These are phyloP conservation scores for Rotaria magnacalcarata DNA, from an alignment of 2,888 invertebrate genomes.

Conservation along the genomic window DNA sequence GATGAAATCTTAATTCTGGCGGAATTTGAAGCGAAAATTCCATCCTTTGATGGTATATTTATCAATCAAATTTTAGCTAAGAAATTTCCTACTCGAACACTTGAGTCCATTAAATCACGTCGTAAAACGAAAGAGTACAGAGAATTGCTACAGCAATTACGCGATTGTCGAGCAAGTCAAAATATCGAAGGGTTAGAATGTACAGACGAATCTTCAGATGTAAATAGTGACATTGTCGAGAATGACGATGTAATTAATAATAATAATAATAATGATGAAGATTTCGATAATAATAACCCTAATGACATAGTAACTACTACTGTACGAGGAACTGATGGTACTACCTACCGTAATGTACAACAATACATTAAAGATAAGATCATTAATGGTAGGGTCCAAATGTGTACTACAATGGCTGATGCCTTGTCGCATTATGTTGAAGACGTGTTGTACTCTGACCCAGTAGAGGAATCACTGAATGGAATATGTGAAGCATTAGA, in stretches of 20 bases:
- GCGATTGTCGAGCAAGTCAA: neutral
- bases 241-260: neutral
- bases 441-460: neutral
- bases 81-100: neutral
- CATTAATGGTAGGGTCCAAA: neutral
- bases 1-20: neutral
- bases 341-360: neutral
- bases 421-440: neutral
- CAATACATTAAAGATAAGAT: neutral
- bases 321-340: neutral
- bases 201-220: neutral
- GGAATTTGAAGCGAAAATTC: neutral
- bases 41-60: neutral
- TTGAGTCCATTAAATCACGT: neutral
- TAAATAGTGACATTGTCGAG: neutral
- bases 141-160: neutral
- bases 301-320: too few relatives aligned
- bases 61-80: neutral
- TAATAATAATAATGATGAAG: neutral
- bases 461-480: neutral
- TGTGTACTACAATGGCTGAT: neutral
- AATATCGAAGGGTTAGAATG: neutral
- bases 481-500: neutral
- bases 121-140: neutral
- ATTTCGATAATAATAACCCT: too few relatives aligned